Evolutionary conservation across 2,797 vertebrate genomes (phyloP).

Genomic region (Discoglossus pictus): DNA sequence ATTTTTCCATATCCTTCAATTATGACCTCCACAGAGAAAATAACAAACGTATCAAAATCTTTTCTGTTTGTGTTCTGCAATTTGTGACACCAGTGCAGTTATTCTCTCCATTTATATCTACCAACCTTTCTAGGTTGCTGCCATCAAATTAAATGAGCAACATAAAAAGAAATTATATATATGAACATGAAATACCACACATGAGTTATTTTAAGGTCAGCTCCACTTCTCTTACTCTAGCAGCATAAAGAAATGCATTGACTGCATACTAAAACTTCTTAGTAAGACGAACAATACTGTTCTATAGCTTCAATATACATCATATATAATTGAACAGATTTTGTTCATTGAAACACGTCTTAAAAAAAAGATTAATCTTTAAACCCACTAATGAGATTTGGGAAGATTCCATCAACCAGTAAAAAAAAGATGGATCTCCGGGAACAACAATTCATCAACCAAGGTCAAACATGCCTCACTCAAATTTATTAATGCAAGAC

Average conservation of each 20-base stretch:
- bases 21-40: constrained; percentile 17
- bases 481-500: constrained; percentile 44
- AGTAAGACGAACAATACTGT: neutral
- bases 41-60: neutral
- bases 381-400: constrained; percentile 19
- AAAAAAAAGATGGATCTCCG: constrained; percentile 12
- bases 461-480: constrained; percentile 31
- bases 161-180: constrained; percentile 37
- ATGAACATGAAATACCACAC: constrained; percentile 41
- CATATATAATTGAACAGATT: constrained; percentile 15
- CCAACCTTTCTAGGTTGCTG: constrained; percentile 12
- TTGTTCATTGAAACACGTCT: neutral
- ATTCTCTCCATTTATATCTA: constrained; percentile 29
- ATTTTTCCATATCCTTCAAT: neutral
- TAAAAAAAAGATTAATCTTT: constrained; percentile 45
- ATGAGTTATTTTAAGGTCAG: constrained; percentile 42
- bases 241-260: neutral
- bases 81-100: constrained; percentile 13
- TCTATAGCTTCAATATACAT: constrained; percentile 1
- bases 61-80: constrained; percentile 12
- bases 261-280: constrained; percentile 24
- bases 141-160: constrained; percentile 37
- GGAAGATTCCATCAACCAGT: neutral
- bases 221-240: constrained; percentile 6
- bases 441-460: neutral